Percentiles rank a stretch among this genome's conserved stretches.
These are phyloP conservation scores for Prionace glauca DNA, from an alignment of 2,797 vertebrate species.

Conservation along the genomic window DNA sequence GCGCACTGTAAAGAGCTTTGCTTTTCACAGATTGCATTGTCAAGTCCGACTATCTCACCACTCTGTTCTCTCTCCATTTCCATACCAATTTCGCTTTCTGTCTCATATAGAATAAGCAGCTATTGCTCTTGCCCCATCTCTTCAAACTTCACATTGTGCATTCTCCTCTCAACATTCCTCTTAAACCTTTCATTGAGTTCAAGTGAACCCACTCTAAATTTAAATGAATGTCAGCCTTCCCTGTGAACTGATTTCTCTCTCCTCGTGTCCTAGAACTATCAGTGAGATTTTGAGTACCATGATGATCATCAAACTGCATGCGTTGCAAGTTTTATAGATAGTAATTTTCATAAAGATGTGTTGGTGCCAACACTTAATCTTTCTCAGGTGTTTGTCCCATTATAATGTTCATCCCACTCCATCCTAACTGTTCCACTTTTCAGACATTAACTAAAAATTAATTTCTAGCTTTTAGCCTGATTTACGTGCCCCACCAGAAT, in stretches of 20 bases:
- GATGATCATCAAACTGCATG: background rate
- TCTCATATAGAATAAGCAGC: background rate
- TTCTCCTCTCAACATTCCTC: constrained; percentile 16
- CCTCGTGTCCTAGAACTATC: background rate
- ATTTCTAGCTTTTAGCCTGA: background rate
- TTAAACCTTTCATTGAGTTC: constrained; percentile 28
- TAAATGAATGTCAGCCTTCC: constrained; percentile 32
- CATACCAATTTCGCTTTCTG: background rate
- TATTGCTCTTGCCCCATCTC: background rate
- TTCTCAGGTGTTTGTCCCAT: background rate
- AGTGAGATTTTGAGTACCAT: constrained; percentile 25
- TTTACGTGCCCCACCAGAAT: background rate
- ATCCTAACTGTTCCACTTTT: background rate
- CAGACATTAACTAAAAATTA: background rate
- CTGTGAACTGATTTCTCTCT: background rate
- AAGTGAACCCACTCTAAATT: constrained; percentile 37
- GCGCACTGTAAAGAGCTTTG: background rate
- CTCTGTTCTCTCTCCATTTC: background rate
- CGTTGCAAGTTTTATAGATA: background rate
- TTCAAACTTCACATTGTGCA: constrained; percentile 31
- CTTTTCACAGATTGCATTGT: constrained; percentile 31
- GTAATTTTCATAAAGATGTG: background rate
- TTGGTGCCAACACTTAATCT: background rate
- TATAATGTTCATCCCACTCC: too few species aligned
- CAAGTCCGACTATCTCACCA: constrained; percentile 18